phyloP scores from a whole-genome alignment of 2,113 vertebrate genomes.

The Poecile atricapillus region DNA sequence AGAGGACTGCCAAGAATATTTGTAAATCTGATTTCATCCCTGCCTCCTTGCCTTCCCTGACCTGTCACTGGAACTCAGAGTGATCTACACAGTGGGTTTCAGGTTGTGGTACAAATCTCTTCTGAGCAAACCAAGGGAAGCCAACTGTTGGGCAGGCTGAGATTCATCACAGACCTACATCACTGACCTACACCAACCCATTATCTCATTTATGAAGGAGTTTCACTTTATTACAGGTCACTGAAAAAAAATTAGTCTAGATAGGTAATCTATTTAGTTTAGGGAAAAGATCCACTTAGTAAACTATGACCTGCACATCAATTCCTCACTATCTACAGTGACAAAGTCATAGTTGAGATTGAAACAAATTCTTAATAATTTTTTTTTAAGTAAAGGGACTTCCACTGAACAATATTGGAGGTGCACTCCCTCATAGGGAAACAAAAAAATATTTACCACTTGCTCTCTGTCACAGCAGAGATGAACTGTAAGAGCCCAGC shows the following conservation, averaged over 20 bases:
- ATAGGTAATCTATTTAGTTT: neutral
- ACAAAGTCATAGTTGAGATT: neutral
- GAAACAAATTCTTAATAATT: neutral
- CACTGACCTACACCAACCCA: neutral
- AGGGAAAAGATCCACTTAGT: neutral
- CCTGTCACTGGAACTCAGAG: neutral
- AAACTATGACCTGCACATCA: neutral
- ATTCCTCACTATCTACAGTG: neutral
- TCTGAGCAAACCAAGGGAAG: neutral
- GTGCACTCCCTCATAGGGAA: neutral
- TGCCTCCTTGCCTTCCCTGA: neutral
- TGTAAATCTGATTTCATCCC: neutral
- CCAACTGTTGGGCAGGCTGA: neutral
- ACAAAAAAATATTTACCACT: neutral
- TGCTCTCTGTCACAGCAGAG: neutral
- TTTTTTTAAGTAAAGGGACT: neutral
- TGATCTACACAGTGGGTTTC: neutral
- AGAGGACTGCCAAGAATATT: neutral
- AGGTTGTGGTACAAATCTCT: neutral
- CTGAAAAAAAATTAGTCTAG: neutral
- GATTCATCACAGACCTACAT: neutral
- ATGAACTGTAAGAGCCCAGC: neutral
- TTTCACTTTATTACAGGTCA: neutral
- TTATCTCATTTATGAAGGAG: neutral
- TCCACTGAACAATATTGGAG: neutral